These are phyloP conservation scores for Netelia inedita DNA, from an alignment of 2,888 invertebrate genomes.

Conservation along the genomic window DNA sequence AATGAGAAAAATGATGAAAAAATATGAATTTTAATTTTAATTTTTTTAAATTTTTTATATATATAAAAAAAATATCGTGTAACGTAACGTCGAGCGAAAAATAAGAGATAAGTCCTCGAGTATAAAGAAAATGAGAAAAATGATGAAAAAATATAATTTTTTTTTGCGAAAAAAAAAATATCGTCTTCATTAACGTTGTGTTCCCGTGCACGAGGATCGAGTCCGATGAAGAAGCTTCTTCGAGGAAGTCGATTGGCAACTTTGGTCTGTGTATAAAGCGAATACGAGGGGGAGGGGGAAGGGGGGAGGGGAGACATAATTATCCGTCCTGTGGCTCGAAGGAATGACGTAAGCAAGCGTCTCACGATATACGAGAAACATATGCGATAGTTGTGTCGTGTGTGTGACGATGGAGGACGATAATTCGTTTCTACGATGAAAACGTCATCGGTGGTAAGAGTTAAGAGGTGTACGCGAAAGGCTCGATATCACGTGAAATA, in stretches of 20 bases:
- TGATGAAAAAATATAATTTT: not conserved
- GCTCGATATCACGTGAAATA: slow-evolving; percentile 8
- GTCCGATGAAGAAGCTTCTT: slow-evolving; percentile 29
- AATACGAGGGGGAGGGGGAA: slow-evolving; percentile 12
- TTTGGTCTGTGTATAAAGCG: slow-evolving; percentile 4
- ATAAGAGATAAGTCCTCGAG: slow-evolving; percentile 14
- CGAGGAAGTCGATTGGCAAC: slow-evolving; percentile 68
- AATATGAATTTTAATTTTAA: not conserved
- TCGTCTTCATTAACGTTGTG: no score
- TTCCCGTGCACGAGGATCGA: no score
- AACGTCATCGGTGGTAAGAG: slow-evolving; percentile 44
- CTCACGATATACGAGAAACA: slow-evolving; percentile 21
- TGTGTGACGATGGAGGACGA: not conserved
- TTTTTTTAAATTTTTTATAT: not conserved
- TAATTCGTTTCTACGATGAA: slow-evolving; percentile 10
- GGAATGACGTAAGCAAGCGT: slow-evolving; percentile 50
- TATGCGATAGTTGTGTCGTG: slow-evolving; percentile 1
- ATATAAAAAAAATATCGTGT: no score
- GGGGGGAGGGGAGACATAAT: slow-evolving; percentile 20
- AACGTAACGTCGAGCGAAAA: not conserved
- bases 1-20: not conserved
- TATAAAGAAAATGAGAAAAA: not conserved
- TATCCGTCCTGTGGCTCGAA: slow-evolving; percentile 9
- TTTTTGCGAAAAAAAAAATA: no score
- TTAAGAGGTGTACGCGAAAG: not conserved